A percentile compares a stretch with the other conserved stretches of the same genome.
Conservation (phyloP, 92 coral and sea anemone species). For the Epizoanthus fatuus region DNA sequence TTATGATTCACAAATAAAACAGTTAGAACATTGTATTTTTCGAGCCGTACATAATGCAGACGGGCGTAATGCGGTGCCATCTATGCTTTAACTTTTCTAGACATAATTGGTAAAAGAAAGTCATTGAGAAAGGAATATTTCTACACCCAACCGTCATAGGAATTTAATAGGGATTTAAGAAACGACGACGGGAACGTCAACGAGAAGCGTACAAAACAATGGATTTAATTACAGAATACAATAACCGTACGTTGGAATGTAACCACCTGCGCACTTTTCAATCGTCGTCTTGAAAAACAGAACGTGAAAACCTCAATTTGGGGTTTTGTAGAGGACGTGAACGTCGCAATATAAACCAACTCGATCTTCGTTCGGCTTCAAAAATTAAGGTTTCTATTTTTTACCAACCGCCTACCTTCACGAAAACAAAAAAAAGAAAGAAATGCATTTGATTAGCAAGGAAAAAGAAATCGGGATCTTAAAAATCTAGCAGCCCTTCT, state of each 20-base stretch:
- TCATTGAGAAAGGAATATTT: too few species aligned
- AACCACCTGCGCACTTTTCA: neutral
- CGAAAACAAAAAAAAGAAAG: neutral
- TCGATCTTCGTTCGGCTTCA: neutral
- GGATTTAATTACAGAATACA: too few species aligned
- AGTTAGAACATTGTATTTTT: too few species aligned
- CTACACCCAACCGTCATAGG: too few species aligned
- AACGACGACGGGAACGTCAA: neutral
- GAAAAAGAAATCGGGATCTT: constrained; percentile 1
- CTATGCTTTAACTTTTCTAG: too few species aligned
- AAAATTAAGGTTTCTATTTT: constrained; percentile 10
- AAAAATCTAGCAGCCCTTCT: neutral
- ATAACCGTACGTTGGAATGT: neutral
- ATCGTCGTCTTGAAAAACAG: too few species aligned
- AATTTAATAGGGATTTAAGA: too few species aligned
- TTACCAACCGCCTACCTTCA: constrained; percentile 10
- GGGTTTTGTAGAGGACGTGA: neutral
- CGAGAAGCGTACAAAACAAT: neutral
- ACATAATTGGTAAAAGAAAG: too few species aligned
- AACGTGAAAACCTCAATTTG: too few species aligned
- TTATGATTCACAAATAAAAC: too few species aligned
- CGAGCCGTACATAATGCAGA: too few species aligned
- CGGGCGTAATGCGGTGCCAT: too few species aligned
- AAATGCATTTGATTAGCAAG: neutral
- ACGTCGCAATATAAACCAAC: constrained; percentile 9